These are phyloP conservation scores for Ophonus ardosiacus DNA, from an alignment of 2,888 invertebrate genomes.

Conservation along the genomic window DNA sequence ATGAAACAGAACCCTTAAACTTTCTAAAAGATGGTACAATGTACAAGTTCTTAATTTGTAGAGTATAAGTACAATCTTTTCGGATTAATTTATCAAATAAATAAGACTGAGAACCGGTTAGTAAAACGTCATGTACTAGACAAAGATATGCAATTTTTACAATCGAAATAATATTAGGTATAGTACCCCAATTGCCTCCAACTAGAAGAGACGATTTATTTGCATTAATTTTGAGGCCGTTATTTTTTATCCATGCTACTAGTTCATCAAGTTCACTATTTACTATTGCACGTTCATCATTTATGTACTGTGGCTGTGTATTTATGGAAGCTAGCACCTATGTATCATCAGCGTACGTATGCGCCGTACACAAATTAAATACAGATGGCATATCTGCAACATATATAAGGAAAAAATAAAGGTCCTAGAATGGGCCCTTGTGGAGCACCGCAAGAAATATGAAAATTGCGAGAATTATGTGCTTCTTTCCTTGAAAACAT, in stretches of 20 bases:
- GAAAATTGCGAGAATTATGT: not conserved
- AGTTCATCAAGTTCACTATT: not conserved
- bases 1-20: not conserved
- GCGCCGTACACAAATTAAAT: not conserved
- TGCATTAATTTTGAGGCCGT: not conserved
- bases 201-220: not conserved
- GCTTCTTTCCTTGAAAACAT: not conserved
- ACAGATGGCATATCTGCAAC: not conserved
- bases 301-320: not conserved
- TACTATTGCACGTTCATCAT: not conserved
- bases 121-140: too few relatives aligned
- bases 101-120: too few relatives aligned
- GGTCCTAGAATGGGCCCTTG: conserved; percentile 1
- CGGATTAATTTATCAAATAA: too few relatives aligned
- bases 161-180: not conserved
- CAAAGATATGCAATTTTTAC: not conserved
- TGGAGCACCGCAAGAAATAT: not conserved
- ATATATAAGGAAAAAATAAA: not conserved
- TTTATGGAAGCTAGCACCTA: not conserved
- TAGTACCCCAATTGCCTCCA: not conserved
- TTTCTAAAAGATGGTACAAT: not conserved
- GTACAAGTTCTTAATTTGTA: not conserved
- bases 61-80: not conserved
- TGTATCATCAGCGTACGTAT: not conserved
- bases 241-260: not conserved